Percentiles rank a stretch among this genome's conserved stretches.
Conservation (phyloP, 2,888 invertebrate genomes). For the Helicoverpa assulta region DNA sequence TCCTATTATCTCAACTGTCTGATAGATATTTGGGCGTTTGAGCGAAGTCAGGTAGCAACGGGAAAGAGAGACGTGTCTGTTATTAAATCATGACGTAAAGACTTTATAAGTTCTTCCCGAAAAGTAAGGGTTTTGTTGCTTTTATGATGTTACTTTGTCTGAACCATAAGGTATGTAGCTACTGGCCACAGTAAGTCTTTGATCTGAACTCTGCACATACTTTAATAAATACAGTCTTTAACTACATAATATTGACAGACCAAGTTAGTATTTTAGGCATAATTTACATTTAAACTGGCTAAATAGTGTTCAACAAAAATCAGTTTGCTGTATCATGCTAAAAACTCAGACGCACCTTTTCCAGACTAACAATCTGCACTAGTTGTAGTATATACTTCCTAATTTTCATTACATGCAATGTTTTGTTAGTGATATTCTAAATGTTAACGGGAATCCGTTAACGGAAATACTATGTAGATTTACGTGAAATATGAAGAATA, state of each 20-base stretch:
- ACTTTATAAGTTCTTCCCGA: not conserved
- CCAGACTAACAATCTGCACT: slow-evolving; percentile 18
- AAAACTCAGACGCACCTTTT: not conserved
- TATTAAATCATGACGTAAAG: not conserved
- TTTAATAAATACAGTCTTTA: too few species aligned
- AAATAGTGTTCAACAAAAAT: not conserved
- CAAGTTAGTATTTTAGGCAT: too few species aligned
- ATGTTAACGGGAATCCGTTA: slow-evolving; percentile 7
- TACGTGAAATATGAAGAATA: too few species aligned
- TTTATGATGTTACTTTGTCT: too few species aligned
- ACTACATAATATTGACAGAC: too few species aligned
- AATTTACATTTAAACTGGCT: not conserved
- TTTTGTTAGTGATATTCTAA: slow-evolving; percentile 18
- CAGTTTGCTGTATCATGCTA: slow-evolving; percentile 13
- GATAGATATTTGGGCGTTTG: slow-evolving; percentile 35
- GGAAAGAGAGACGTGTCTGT: slow-evolving; percentile 1
- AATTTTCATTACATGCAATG: slow-evolving; percentile 24
- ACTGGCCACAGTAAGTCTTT: too few species aligned
- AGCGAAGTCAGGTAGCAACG: slow-evolving; percentile 29
- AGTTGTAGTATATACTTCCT: slow-evolving; percentile 18
- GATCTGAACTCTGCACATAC: too few species aligned
- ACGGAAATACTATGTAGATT: too few species aligned
- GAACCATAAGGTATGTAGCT: too few species aligned
- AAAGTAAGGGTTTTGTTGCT: not conserved
- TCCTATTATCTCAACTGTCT: slow-evolving; percentile 44